A percentile compares a stretch with the other conserved stretches of the same genome.
Conservation (phyloP, 2,113 vertebrate species). For the Gorsachius goisagi region DNA sequence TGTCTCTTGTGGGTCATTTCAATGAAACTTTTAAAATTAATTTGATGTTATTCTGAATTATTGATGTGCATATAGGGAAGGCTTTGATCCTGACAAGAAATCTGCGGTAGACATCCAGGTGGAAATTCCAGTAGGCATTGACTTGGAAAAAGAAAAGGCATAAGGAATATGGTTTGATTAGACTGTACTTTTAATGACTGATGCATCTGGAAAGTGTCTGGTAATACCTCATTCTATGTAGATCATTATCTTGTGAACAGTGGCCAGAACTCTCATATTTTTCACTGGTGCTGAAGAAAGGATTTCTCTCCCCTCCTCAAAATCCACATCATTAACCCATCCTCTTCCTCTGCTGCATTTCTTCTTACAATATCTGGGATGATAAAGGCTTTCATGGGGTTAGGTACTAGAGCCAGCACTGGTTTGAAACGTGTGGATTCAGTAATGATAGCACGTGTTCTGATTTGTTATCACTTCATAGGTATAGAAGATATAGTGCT, state of each 20-base stretch:
- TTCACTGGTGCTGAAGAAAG: neutral
- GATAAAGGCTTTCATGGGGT: slow-evolving; percentile 59
- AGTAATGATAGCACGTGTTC: neutral
- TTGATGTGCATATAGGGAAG: neutral
- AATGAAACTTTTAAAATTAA: neutral
- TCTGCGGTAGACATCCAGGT: neutral
- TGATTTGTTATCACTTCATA: neutral
- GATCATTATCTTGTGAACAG: neutral
- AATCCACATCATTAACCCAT: neutral
- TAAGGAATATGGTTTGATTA: neutral
- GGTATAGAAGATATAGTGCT: neutral
- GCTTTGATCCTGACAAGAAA: neutral
- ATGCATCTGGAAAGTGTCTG: neutral
- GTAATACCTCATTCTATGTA: neutral
- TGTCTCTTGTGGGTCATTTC: neutral
- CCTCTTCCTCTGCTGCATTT: neutral
- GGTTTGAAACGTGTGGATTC: neutral
- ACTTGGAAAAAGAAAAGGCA: neutral
- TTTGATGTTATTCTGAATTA: neutral
- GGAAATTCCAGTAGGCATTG: neutral
- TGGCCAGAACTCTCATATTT: neutral
- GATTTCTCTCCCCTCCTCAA: neutral
- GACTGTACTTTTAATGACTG: neutral
- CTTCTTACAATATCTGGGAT: slow-evolving; percentile 9
- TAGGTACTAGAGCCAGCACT: slow-evolving; percentile 58